Conservation (phyloP, 92 coral and sea anemone genomes). For the Palythoa caribaeorum region DNA sequence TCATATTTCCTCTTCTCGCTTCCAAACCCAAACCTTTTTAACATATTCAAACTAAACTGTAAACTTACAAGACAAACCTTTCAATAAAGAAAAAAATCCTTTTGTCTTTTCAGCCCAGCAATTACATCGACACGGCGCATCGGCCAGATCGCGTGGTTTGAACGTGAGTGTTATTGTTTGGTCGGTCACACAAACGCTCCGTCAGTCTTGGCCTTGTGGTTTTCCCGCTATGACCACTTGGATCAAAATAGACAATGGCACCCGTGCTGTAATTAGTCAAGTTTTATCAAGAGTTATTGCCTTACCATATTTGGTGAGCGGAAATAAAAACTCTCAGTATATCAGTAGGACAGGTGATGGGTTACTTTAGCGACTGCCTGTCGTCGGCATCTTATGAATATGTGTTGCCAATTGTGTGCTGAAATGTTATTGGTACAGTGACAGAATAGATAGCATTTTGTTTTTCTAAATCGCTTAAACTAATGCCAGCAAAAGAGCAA, state of each 20-base stretch:
- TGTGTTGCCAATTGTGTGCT: not conserved
- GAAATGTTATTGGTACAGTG: not conserved
- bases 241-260: constrained; percentile 15
- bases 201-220: not conserved
- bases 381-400: not conserved
- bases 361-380: constrained; percentile 24
- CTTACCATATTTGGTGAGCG: constrained; percentile 28
- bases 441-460: not conserved
- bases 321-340: not conserved
- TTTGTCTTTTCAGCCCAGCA: not conserved
- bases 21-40: constrained; percentile 66
- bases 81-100: not conserved
- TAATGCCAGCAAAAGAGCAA: not conserved
- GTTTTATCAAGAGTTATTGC: not conserved
- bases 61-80: not conserved
- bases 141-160: constrained; percentile 8
- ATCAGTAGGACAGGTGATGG: constrained; percentile 5
- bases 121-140: not conserved
- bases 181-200: not conserved
- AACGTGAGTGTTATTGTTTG: not conserved
- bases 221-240: constrained; percentile 9
- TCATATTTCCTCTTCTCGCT: constrained; percentile 72
- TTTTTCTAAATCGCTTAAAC: not conserved
- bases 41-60: constrained; percentile 22
- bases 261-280: not conserved